Evolutionary conservation across 2,113 vertebrate species (phyloP).

Genomic region (Gymnobelideus leadbeateri): DNA sequence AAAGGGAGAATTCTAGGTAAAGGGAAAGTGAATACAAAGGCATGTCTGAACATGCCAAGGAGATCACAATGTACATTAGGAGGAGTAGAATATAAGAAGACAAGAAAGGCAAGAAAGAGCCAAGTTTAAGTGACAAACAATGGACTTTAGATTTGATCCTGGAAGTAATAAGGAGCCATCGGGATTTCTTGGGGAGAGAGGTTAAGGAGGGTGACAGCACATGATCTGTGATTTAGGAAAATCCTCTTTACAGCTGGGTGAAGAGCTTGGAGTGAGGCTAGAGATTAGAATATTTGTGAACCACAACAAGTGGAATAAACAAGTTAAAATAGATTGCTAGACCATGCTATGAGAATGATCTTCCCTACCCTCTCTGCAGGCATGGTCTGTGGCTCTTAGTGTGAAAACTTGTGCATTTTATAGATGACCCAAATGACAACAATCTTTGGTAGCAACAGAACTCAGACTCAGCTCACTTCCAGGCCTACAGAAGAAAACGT

Average conservation of each 20-base stretch:
- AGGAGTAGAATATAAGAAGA: not conserved
- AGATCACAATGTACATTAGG: not conserved
- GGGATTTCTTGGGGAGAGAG: not conserved
- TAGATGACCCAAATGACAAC: not conserved
- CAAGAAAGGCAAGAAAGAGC: not conserved
- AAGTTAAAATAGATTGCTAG: no score
- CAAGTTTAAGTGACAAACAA: not conserved
- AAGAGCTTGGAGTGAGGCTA: not conserved
- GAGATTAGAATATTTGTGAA: not conserved
- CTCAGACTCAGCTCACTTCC: not conserved
- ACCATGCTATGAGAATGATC: no score
- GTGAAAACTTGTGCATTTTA: not conserved
- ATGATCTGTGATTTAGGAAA: no score
- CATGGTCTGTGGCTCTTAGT: not conserved
- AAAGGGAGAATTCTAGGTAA: no score
- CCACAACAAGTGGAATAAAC: no score
- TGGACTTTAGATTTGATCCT: not conserved
- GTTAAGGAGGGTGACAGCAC: not conserved
- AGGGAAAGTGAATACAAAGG: no score
- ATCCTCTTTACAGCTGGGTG: no score
- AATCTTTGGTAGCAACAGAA: not conserved
- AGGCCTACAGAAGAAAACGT: fast-evolving
- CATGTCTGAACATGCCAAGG: no score
- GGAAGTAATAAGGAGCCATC: no score
- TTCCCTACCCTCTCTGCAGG: not conserved